phyloP scores from a whole-genome alignment of 2,113 vertebrate species.

The Syngnathoides biaculeatus region DNA sequence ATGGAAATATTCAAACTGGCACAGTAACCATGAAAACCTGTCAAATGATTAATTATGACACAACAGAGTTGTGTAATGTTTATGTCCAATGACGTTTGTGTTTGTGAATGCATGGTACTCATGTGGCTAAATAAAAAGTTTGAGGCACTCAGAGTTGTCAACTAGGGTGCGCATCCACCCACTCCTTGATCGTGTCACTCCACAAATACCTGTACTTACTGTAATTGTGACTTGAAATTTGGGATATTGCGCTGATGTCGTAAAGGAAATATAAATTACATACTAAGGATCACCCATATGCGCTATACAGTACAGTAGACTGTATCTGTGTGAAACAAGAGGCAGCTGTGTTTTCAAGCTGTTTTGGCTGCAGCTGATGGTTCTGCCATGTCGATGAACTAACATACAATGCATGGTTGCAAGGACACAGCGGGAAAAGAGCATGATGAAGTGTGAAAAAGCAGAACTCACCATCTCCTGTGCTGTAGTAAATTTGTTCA shows the following conservation, averaged over 20 bases:
- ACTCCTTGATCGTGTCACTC: too few species aligned
- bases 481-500: slow-evolving; percentile 95
- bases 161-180: too few species aligned
- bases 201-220: too few species aligned
- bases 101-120: too few species aligned
- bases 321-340: neutral
- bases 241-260: too few species aligned
- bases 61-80: too few species aligned
- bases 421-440: neutral
- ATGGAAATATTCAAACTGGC: too few species aligned
- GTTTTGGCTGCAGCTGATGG: slow-evolving; percentile 11
- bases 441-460: slow-evolving; percentile 24
- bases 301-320: neutral
- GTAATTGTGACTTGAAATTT: too few species aligned
- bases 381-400: slow-evolving; percentile 8
- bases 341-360: slow-evolving; percentile 8
- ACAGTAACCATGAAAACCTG: neutral
- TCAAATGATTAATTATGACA: too few species aligned
- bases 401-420: neutral
- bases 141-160: neutral
- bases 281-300: neutral
- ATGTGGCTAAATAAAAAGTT: neutral
- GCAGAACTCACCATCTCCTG: slow-evolving; percentile 82
- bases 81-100: too few species aligned
- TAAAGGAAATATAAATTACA: too few species aligned